Evolutionary conservation across 2,888 invertebrate genomes (phyloP).

Genomic region (Cyrtodaria siliqua): DNA sequence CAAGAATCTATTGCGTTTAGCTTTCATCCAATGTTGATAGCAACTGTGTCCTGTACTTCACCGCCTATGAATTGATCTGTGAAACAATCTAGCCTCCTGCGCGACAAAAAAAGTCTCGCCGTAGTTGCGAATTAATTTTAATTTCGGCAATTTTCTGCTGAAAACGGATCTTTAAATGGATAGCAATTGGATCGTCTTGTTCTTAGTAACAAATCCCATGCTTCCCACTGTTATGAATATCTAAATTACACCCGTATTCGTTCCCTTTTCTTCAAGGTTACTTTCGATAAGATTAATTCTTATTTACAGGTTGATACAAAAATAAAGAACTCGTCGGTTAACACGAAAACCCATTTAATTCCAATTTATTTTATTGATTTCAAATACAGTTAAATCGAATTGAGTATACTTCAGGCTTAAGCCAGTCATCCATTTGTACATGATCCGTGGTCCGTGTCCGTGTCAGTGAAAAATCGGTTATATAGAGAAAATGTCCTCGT

Average conservation of each 20-base stretch:
- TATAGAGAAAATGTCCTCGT: no score
- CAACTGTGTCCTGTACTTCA: slow-evolving; percentile 28
- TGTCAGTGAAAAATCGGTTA: no score
- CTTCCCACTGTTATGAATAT: slow-evolving; percentile 48
- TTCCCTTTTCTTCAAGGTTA: slow-evolving; percentile 44
- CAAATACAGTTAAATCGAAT: neutral
- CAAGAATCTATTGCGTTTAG: slow-evolving; percentile 24
- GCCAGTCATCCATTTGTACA: no score
- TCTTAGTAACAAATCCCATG: slow-evolving; percentile 44
- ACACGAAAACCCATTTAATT: slow-evolving; percentile 58
- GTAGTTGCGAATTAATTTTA: slow-evolving; percentile 52
- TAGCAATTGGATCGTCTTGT: slow-evolving; percentile 49
- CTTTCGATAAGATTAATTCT: slow-evolving; percentile 53
- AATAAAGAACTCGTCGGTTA: slow-evolving; percentile 34
- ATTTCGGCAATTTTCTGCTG: slow-evolving; percentile 51
- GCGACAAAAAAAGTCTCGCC: slow-evolving; percentile 51
- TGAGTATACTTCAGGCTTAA: slow-evolving; percentile 1
- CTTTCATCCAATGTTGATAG: slow-evolving; percentile 14
- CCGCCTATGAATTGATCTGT: slow-evolving; percentile 30
- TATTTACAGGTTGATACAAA: slow-evolving; percentile 52
- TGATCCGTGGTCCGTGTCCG: no score
- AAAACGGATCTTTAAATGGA: slow-evolving; percentile 58
- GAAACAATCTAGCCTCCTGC: slow-evolving; percentile 43
- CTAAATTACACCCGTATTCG: slow-evolving; percentile 55
- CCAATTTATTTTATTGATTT: slow-evolving; percentile 31